Conservation (phyloP, 2,113 vertebrate species). For the Lathamus discolor region DNA sequence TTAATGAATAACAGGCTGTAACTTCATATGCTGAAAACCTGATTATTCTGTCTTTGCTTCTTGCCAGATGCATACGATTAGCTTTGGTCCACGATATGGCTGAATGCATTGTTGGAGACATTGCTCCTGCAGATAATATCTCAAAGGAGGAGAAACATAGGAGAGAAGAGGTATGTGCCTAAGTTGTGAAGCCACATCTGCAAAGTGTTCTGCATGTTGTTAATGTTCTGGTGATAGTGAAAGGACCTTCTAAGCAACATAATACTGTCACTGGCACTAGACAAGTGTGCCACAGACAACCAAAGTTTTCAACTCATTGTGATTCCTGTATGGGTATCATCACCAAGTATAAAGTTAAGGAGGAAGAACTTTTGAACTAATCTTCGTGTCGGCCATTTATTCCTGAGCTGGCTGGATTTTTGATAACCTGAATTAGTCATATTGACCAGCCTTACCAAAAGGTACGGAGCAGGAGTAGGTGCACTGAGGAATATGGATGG, state of each 20-base stretch:
- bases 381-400: neutral
- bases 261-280: neutral
- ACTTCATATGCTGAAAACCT: neutral
- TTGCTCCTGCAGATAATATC: conserved; percentile 94
- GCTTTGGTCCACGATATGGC: conserved; percentile 97
- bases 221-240: neutral
- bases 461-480: neutral
- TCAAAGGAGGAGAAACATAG: conserved; percentile 94
- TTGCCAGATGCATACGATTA: conserved; percentile 88
- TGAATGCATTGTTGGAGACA: conserved; percentile 97
- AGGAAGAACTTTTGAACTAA: neutral
- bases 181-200: neutral
- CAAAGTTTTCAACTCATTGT: neutral
- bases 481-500: neutral
- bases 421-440: neutral
- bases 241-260: neutral
- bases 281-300: neutral
- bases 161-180: conserved; percentile 82
- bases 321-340: rapidly evolving
- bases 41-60: conserved; percentile 26
- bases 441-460: neutral
- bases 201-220: rapidly evolving
- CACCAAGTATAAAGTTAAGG: neutral
- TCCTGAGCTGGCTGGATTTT: neutral
- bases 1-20: neutral